phyloP scores from a whole-genome alignment of 2,888 invertebrate species.

The Mythimna ferrago region DNA sequence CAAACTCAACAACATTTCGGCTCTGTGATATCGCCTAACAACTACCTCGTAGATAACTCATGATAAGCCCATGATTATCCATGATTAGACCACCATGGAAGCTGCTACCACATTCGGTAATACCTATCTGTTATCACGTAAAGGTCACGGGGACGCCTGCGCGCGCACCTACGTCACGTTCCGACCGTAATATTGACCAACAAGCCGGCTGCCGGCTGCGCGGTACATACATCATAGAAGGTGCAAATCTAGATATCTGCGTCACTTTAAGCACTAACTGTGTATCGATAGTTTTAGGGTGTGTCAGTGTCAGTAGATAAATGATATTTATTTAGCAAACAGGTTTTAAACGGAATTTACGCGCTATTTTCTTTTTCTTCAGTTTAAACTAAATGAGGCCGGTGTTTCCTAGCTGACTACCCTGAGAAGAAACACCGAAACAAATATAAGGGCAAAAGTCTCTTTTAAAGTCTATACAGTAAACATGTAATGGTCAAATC shows the following conservation, averaged over 20 bases:
- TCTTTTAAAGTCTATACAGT: too few relatives aligned
- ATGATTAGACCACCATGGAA: conserved; percentile 39
- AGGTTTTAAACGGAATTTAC: too few relatives aligned
- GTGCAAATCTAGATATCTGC: conserved; percentile 29
- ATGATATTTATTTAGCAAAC: too few relatives aligned
- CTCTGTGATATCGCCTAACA: conserved; percentile 11
- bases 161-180: conserved; percentile 83
- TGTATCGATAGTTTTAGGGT: neutral
- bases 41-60: conserved; percentile 4
- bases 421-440: too few relatives aligned
- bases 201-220: conserved; percentile 46
- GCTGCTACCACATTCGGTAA: conserved; percentile 39
- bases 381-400: too few relatives aligned
- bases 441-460: too few relatives aligned
- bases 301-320: neutral
- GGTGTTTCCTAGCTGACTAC: too few relatives aligned
- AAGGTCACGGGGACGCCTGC: conserved; percentile 82
- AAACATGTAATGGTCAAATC: too few relatives aligned
- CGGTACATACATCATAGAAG: conserved; percentile 28
- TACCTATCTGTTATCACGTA: conserved; percentile 59
- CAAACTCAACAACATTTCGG: conserved; percentile 5
- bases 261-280: conserved; percentile 15
- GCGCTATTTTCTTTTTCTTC: too few relatives aligned
- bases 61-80: conserved; percentile 24
- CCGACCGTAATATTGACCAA: conserved; percentile 82